Conservation (phyloP, 2,888 invertebrate genomes). For the Mythimna loreyi region DNA sequence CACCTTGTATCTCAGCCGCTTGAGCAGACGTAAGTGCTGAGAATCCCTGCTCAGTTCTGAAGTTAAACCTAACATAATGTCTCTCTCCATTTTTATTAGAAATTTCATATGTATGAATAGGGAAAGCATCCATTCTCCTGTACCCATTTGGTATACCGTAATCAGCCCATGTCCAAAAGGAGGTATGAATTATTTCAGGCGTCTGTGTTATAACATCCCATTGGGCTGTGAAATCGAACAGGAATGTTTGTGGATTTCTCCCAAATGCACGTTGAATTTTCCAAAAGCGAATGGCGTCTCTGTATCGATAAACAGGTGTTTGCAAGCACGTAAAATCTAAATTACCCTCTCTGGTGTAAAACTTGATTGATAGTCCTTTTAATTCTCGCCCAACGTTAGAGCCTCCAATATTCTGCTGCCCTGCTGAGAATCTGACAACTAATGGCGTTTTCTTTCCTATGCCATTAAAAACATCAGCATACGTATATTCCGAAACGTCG, state of each 20-base stretch:
- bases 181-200: conserved; percentile 93
- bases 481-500: too few species aligned
- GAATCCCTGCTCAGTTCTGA: conserved; percentile 96
- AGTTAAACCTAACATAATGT: conserved; percentile 96
- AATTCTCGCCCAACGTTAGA: conserved; percentile 82
- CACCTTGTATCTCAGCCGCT: conserved; percentile 91
- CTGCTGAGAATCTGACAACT: conserved; percentile 90
- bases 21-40: too few species aligned
- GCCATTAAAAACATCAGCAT: conserved; percentile 90
- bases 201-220: conserved; percentile 89
- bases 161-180: conserved; percentile 94
- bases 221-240: conserved; percentile 72
- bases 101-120: conserved; percentile 96
- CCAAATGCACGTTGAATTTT: conserved; percentile 84
- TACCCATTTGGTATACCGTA: conserved; percentile 97
- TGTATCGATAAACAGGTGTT: too few species aligned
- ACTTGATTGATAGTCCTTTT: conserved; percentile 83
- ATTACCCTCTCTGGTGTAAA: too few species aligned
- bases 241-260: conserved; percentile 90
- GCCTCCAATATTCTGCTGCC: conserved; percentile 91
- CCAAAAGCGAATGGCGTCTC: too few species aligned
- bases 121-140: conserved; percentile 98
- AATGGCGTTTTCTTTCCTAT: conserved; percentile 91
- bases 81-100: conserved; percentile 93
- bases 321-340: too few species aligned